Base-by-base conservation (phyloP, 2,888 invertebrate genomes). In the Patella caerulea region DNA sequence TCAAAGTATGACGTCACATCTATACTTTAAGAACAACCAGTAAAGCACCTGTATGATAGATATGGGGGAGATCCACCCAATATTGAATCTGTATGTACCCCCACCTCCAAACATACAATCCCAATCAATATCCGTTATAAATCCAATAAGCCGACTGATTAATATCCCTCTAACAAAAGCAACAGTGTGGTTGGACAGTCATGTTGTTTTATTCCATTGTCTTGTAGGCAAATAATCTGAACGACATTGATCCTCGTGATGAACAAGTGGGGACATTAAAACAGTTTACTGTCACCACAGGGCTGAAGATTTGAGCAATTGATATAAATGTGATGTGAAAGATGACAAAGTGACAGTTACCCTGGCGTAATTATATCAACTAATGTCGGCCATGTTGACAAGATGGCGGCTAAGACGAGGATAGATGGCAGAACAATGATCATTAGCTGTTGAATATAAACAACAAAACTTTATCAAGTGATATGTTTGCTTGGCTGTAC, bases 241-340 rank as follows among this genome's bases (percentile, higher is more conserved):
- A 19, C 24, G 65, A 14, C 65, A 65, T 19, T 65, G 14, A 65
- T 65, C 65, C 65, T 11, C n/a, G 3, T 24, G 19, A 65, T 19
- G 65, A 65, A 65, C 65, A 65, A 65, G 19, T 65, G 19, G 45
- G 24, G 65, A 65, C 24, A 65, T 65, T 65, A 65, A 45, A 65
- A 24, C 65, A 65, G 65, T 65, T 65, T 65, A 65, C 65, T 65
- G 65, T 65, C 65, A 65, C 24, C 65, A 45, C 45, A 19, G 65
- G 19, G 15, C 65, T 24, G 65, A 11, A 24, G 65, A 65, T 65
- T 24, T 24, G 45, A 45, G 45, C 45, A 45, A 45, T 45, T 45
- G 65, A 19, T 65, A 65, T 65, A 65, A 65, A 65, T 65, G 19
- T 65, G 65, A 65, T 65, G 65, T 65, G 65, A 65, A 65, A 65